phyloP scores from a whole-genome alignment of 2,888 invertebrate genomes.

The Drosophila recens region DNA sequence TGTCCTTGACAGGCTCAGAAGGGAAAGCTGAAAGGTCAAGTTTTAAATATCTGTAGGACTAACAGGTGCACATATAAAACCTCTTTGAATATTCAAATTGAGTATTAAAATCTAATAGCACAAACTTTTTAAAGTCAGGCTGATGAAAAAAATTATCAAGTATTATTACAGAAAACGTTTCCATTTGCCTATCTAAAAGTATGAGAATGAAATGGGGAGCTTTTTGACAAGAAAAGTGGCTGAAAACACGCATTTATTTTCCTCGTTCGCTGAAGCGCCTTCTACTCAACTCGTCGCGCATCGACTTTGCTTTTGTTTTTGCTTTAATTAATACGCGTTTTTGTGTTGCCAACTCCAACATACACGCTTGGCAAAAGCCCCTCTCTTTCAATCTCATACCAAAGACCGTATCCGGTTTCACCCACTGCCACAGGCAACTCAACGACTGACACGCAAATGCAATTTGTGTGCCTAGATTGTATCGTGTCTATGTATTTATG shows the following conservation, averaged over 20 bases:
- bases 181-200: constrained; percentile 41
- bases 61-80: constrained; percentile 16
- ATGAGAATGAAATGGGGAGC: constrained; percentile 9
- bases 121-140: neutral
- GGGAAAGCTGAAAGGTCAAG: neutral
- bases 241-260: constrained; percentile 41
- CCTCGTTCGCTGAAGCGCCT: constrained; percentile 10
- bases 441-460: constrained; percentile 71
- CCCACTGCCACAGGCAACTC: constrained; percentile 7
- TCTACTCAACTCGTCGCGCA: constrained; percentile 26
- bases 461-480: constrained; percentile 70
- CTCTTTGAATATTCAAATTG: neutral
- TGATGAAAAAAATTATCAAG: constrained; percentile 15
- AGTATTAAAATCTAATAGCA: neutral
- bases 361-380: constrained; percentile 44
- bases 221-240: constrained; percentile 38
- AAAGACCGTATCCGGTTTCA: neutral
- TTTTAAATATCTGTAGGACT: neutral
- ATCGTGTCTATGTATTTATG: constrained; percentile 41
- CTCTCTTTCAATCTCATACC: no score
- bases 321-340: constrained; percentile 76
- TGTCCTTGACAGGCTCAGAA: constrained; percentile 23
- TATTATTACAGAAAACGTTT: constrained; percentile 57
- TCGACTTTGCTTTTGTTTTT: constrained; percentile 44
- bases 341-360: constrained; percentile 62